Conservation (phyloP, 2,113 vertebrate species). For the Ptilorrhoa leucosticta region DNA sequence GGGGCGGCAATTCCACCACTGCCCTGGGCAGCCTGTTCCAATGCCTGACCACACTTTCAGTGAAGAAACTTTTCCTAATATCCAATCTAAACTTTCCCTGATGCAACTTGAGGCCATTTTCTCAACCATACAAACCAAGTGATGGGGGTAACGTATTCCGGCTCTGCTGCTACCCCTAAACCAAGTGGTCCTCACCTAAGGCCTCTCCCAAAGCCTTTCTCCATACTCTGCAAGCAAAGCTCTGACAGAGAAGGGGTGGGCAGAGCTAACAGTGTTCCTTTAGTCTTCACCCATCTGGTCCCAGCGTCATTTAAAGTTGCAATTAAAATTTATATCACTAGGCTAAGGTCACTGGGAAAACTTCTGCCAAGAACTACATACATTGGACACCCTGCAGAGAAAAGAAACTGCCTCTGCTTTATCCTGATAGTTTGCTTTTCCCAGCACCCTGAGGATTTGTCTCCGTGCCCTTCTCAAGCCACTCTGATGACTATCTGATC, state of each 20-base stretch:
- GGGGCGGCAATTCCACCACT: background rate
- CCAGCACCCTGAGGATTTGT: background rate
- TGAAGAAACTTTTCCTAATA: background rate
- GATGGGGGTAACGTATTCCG: background rate
- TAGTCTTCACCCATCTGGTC: background rate
- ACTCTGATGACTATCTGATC: background rate
- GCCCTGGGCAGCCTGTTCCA: background rate
- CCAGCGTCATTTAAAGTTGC: background rate
- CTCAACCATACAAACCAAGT: background rate
- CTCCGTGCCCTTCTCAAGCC: background rate
- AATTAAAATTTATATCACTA: conserved; percentile 37
- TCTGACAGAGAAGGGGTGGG: background rate
- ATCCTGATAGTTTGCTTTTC: background rate
- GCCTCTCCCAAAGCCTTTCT: background rate
- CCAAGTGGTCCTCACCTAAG: background rate
- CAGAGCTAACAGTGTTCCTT: background rate
- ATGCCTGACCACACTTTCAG: background rate
- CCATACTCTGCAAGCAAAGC: background rate
- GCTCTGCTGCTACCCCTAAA: background rate
- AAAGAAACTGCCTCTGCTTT: conserved; percentile 9
- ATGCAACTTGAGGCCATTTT: background rate
- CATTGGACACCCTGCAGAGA: background rate
- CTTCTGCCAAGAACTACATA: conserved; percentile 13
- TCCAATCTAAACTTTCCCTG: background rate
- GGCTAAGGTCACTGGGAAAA: conserved; percentile 31